Evolutionary conservation across 1,140 invertebrate species (phyloP), one percentile per base, ranked within the genome.

Genomic region (Sycophaga agraensis): DNA sequence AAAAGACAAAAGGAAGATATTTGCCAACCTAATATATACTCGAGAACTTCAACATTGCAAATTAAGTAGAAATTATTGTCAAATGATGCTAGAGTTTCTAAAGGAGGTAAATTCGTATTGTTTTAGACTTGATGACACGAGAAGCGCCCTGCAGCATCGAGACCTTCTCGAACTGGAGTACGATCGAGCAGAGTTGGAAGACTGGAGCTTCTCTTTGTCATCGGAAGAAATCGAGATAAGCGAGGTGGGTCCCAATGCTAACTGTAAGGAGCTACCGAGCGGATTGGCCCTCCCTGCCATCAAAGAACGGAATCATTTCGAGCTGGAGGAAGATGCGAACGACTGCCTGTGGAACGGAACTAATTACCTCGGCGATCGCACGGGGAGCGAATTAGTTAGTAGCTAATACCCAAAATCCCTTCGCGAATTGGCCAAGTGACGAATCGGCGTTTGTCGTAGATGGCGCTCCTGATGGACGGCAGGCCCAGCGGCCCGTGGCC

Each of bases 161-260:
- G 87, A 88, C 70, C 73, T 88, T 48, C 79, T 88, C 34, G 87
- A 89, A 69, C 78, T 89, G 64, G 87, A 89, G 71, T 90, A 90
- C 68, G 88, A 90, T 70, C 83, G 85, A 65, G 85, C 88, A 5
- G 89, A 91, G 75, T 74, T 91, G 51, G 89, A 91, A 78, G 89
- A 91, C 70, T 91, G 89, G 89, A 90, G 87, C 71, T 84, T 91
- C 73, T 87, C 86, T 37, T 70, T 89, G 37, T 89, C 88, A 4
- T 86, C 82, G 59, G 88, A 89, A 70, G 87, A 89, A 73, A 74
- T 87, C 49, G 79, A 80, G 65, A 82, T 85, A 64, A 79, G 69
- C 64, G 70, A 81, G 49, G 60, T 62, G 26, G 54, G 39, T 14
- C 16, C 50, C 45, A 66, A 14, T 6, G 5, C n/a, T 0, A 28